phyloP scores from a whole-genome alignment of 1,140 invertebrate genomes.

The Cephus cinctus region DNA sequence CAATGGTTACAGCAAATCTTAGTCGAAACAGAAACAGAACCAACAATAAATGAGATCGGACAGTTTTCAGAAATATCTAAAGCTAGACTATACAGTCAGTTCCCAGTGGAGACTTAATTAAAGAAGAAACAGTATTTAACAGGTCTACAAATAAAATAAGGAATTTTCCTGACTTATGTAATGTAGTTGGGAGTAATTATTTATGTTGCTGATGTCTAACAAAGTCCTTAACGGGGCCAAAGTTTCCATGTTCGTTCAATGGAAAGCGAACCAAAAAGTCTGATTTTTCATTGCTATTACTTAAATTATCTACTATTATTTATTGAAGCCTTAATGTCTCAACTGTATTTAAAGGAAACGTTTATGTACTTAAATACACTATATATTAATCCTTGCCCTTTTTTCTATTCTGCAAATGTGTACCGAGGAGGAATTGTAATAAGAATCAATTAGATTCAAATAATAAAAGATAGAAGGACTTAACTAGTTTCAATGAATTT shows the following conservation, averaged over 20 bases:
- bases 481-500: too few relatives aligned
- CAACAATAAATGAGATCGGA: conserved; percentile 48
- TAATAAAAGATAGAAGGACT: too few relatives aligned
- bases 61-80: conserved; percentile 57
- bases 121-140: too few relatives aligned
- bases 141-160: too few relatives aligned
- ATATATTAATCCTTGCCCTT: background rate
- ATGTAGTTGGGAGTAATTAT: too few relatives aligned
- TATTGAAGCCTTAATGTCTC: background rate
- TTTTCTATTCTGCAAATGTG: too few relatives aligned
- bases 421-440: too few relatives aligned
- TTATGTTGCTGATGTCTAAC: too few relatives aligned
- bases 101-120: conserved; percentile 61
- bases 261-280: conserved; percentile 40
- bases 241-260: conserved; percentile 31
- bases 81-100: conserved; percentile 53
- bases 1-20: conserved; percentile 60
- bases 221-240: conserved; percentile 31
- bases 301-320: background rate
- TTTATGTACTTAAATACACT: background rate
- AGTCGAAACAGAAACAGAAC: conserved; percentile 59
- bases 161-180: too few relatives aligned
- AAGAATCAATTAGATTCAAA: too few relatives aligned
- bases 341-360: background rate
- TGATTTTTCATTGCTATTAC: conserved; percentile 32